Evolutionary conservation across 2,888 invertebrate genomes (phyloP).

Genomic region (Lepidochitona cinerea): DNA sequence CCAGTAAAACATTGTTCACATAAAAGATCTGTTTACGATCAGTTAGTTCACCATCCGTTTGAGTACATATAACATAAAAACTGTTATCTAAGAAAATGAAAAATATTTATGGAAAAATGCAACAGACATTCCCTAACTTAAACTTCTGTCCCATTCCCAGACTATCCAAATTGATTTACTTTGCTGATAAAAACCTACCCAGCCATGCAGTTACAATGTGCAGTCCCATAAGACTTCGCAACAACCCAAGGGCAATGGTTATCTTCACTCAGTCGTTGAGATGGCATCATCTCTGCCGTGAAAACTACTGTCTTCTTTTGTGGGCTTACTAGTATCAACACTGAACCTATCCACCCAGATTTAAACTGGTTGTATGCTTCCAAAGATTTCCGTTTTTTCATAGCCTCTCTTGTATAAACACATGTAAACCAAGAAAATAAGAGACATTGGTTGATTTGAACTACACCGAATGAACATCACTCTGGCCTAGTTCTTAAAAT

Average conservation of each 20-base stretch:
- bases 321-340: too few relatives aligned
- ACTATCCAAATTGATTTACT: background rate
- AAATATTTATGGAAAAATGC: too few relatives aligned
- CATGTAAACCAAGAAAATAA: background rate
- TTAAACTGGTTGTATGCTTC: slow-evolving; percentile 1
- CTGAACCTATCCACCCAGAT: slow-evolving; percentile 9
- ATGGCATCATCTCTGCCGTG: slow-evolving; percentile 6
- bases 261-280: slow-evolving; percentile 21
- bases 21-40: background rate
- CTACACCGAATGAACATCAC: too few relatives aligned
- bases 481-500: too few relatives aligned
- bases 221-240: slow-evolving; percentile 9
- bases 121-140: background rate
- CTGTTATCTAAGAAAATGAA: too few relatives aligned
- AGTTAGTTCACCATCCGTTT: too few relatives aligned
- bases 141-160: background rate
- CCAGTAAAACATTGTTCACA: background rate
- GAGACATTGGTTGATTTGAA: too few relatives aligned
- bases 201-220: background rate
- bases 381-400: slow-evolving; percentile 5
- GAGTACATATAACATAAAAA: too few relatives aligned
- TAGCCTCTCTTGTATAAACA: slow-evolving; percentile 8
- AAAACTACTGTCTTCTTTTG: too few relatives aligned
- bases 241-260: slow-evolving; percentile 29
- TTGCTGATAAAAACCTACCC: background rate